Evolutionary conservation across 2,113 vertebrate species (phyloP), one percentile per base, ranked within the genome.

Genomic region (Dissostichus mawsoni): DNA sequence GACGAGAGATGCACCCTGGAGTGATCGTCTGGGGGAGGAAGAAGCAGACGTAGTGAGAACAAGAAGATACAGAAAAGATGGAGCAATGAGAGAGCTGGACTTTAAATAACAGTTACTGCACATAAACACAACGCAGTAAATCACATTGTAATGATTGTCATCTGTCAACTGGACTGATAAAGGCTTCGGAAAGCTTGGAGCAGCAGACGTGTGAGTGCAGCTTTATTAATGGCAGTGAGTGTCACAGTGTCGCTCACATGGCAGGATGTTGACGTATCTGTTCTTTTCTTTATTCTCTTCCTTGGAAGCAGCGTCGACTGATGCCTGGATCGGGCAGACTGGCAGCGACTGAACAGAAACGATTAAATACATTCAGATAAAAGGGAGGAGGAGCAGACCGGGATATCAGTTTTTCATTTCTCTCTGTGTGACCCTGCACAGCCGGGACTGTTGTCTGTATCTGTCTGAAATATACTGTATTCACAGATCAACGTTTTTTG

Each of bases 251-350:
- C 45, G 92, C 98, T 91, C 93, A 99, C 98, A 99, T 81, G 98
- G 98, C 82, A 99, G 93, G 92, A 99, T 99, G 94, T 99, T 99
- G 83, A 99, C 97, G 0, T 99, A 99, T 95, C 98, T 93, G 92
- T 99, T 99, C 95, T 99, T 99, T 95, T 99, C 98, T 90, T 99
- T 99, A 91, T 99, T 99, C 93, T 99, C 98, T 86, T 99, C 98
- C 85, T 99, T 99, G 69, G 98, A 99, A 73, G 98, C 98, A 65
- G 98, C 98, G 77, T 99, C 98, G 76, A 97, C 98, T 0, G 97
- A 97, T 64, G 98, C 97, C 92, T 99, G 98, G 76, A 99, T 99
- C 59, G 98, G 98, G 86, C 98, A 99, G 0, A 97, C 96, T 75
- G 98, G 98, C 78, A 99, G 95, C 63, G 98, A 96, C 98, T 99